Conservation (phyloP, 92 coral and sea anemone genomes). For the Zoanthus solanderi region DNA sequence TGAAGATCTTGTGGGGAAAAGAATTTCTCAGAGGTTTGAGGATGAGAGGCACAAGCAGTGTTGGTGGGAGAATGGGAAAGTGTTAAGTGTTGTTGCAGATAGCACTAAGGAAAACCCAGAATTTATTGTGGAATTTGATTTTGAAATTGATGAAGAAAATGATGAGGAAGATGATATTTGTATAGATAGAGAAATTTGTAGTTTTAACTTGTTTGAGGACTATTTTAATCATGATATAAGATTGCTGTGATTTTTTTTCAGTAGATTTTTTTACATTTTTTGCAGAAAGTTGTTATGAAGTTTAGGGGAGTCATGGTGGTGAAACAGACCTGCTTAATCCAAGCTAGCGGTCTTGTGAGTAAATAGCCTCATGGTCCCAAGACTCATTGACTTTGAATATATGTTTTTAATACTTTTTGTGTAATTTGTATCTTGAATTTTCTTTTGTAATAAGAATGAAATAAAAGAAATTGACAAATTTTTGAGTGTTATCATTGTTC, state of each 20-base stretch:
- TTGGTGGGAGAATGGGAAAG: conserved; percentile 62
- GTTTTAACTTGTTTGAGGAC: conserved; percentile 37
- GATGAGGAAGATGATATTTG: conserved; percentile 22
- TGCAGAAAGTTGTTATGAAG: conserved; percentile 23
- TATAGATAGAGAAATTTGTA: conserved; percentile 33
- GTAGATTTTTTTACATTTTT: background rate
- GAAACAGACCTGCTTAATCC: conserved; percentile 35
- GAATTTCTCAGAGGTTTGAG: conserved; percentile 48
- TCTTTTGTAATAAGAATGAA: background rate
- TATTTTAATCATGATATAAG: conserved; percentile 18
- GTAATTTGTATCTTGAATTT: background rate
- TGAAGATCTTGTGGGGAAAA: conserved; percentile 34
- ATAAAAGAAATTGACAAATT: background rate
- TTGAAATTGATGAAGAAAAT: conserved; percentile 12
- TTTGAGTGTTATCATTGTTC: background rate
- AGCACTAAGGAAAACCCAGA: conserved; percentile 30
- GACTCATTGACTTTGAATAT: background rate
- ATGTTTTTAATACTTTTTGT: background rate
- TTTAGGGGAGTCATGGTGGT: conserved; percentile 16
- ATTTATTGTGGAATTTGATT: conserved; percentile 47
- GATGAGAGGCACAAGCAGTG: conserved; percentile 43
- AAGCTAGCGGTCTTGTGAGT: conserved; percentile 35
- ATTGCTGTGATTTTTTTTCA: conserved; percentile 13
- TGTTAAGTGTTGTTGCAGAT: conserved; percentile 23
- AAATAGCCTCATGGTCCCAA: conserved; percentile 24